These are phyloP conservation scores for Drosophila algonquin DNA, from an alignment of 2,888 invertebrate genomes.

Conservation along the genomic window DNA sequence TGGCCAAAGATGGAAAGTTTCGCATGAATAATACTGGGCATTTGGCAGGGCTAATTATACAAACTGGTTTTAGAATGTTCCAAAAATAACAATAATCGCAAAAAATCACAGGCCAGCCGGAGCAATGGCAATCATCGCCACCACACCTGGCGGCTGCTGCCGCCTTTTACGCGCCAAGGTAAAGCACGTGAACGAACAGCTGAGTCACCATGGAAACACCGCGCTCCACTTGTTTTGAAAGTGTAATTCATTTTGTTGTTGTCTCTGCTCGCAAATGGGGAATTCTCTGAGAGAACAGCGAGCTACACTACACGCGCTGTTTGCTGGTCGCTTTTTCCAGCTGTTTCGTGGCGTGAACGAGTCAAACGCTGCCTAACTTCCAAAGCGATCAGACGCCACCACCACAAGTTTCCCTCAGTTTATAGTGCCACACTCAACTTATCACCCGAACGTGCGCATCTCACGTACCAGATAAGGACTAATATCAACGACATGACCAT, in stretches of 20 bases:
- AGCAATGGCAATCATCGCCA: slow-evolving; percentile 44
- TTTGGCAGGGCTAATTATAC: slow-evolving; percentile 31
- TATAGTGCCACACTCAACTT: slow-evolving; percentile 29
- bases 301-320: background rate
- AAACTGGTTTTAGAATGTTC: slow-evolving; percentile 58
- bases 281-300: slow-evolving; percentile 37
- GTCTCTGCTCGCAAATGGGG: slow-evolving; percentile 26
- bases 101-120: slow-evolving; percentile 15
- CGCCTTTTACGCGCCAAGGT: slow-evolving; percentile 73
- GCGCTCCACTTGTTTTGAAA: slow-evolving; percentile 67
- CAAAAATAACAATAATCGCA: slow-evolving; percentile 59
- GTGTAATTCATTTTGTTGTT: slow-evolving; percentile 34
- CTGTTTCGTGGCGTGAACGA: slow-evolving; percentile 46
- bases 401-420: background rate
- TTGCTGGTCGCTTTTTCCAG: slow-evolving; percentile 33
- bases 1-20: background rate
- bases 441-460: slow-evolving; percentile 49
- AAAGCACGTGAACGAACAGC: slow-evolving; percentile 67
- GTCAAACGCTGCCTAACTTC: slow-evolving; percentile 57
- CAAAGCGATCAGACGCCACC: slow-evolving; percentile 47
- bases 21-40: slow-evolving; percentile 18
- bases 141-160: slow-evolving; percentile 56
- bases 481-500: slow-evolving; percentile 40
- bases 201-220: slow-evolving; percentile 57
- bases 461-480: slow-evolving; percentile 63